phyloP scores from a whole-genome alignment of 2,113 vertebrate species.

The Pterocles burchelli region DNA sequence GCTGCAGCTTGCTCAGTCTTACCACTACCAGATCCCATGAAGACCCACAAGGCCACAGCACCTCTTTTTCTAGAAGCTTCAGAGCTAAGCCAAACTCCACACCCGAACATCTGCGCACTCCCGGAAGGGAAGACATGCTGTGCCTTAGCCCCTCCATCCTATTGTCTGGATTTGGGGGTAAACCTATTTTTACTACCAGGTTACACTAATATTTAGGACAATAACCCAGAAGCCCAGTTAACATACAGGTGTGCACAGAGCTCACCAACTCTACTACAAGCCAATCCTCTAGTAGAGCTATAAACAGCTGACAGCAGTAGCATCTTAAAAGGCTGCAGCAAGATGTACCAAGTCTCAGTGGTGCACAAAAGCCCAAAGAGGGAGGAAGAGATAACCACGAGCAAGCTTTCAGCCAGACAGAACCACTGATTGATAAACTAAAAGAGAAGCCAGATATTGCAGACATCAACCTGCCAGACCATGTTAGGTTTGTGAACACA shows the following conservation, averaged over 20 bases:
- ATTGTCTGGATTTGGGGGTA: neutral
- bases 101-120: fast-evolving
- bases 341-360: neutral
- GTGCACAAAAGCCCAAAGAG: neutral
- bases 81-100: neutral
- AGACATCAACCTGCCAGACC: neutral
- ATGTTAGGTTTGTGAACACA: neutral
- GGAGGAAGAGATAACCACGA: neutral
- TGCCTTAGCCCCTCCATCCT: neutral
- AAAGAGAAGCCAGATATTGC: neutral
- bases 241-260: neutral
- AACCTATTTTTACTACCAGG: neutral
- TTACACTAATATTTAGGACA: neutral
- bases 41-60: neutral
- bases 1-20: neutral
- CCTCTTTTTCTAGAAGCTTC: neutral
- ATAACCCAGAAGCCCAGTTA: neutral
- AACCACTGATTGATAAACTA: neutral
- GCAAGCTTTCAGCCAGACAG: neutral
- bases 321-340: neutral
- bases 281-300: neutral
- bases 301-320: neutral
- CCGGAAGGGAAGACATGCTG: neutral
- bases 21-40: neutral
- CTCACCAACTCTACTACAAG: neutral